Percentiles rank a stretch among this genome's conserved stretches.
These are phyloP conservation scores for Ictidomys tridecemlineatus DNA, from an alignment of 2,113 vertebrate species.

Conservation along the genomic window DNA sequence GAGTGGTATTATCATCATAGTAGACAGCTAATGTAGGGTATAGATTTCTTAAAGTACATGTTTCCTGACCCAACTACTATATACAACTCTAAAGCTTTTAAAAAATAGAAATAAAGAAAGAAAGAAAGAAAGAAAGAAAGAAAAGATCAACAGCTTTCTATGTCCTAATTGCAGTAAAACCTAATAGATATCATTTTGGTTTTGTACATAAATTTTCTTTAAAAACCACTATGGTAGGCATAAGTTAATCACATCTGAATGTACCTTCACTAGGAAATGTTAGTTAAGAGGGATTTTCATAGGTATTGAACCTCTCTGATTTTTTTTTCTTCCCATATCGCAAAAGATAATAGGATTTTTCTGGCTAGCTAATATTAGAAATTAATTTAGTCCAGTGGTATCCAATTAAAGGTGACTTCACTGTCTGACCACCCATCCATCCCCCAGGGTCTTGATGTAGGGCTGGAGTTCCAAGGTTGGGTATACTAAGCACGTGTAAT, in stretches of 20 bases:
- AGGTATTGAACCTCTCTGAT: neutral
- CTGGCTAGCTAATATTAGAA: neutral
- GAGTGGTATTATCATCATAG: neutral
- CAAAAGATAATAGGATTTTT: neutral
- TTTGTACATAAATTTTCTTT: constrained; percentile 87
- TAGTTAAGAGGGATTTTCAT: neutral
- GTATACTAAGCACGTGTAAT: neutral
- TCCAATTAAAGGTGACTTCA: neutral
- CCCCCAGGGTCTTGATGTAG: neutral
- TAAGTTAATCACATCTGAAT: constrained; percentile 83
- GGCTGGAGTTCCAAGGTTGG: no score
- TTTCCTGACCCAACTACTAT: constrained; percentile 29
- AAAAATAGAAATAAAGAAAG: no score
- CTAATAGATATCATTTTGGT: constrained; percentile 91
- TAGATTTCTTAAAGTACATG: neutral
- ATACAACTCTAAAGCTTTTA: no score
- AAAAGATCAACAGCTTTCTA: constrained; percentile 84
- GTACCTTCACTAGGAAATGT: neutral
- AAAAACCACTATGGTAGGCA: constrained; percentile 70
- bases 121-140: no score
- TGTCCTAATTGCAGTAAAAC: constrained; percentile 89
- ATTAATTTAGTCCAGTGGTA: neutral
- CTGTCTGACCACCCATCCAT: no score
- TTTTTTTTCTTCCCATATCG: neutral
- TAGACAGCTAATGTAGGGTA: neutral